Evolutionary conservation across 2,113 vertebrate genomes (phyloP), one percentile per base, ranked within the genome.

Genomic region (Hepsetus odoe): DNA sequence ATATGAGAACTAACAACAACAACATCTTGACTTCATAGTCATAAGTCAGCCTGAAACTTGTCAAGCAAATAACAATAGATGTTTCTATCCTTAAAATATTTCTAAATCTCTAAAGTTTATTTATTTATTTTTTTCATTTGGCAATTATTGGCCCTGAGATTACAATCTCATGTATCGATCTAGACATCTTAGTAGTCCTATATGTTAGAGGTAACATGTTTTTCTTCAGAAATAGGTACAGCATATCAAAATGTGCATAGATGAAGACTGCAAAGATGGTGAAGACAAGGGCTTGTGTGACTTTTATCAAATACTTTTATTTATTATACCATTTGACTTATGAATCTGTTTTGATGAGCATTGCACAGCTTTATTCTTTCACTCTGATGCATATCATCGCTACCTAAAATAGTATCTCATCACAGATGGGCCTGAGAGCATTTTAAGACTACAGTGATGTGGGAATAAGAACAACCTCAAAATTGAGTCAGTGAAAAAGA

Each of bases 1-100:
- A 77, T 30, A 77, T 46, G 38, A 69, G 68, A 69, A 61, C 75
- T 61, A 3, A 59, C 24, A 59, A 20, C 26, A 42, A 42, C 58
- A 64, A 20, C 18, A 33, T 77, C 42, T 55, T 33, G 40, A 44
- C 28, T 32, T 44, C 8, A 61, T 20, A 32, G 49, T 24, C 61
- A 66, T 5, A 77, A 40, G 30, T 18, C 40, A 33, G 24, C 58
- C 7, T 33, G 38, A 24, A 26, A 46, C 12, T 18, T 49, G 13
- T 56, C 20, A 20, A 26, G 5, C 0, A 38, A 38, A 55, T 8
- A 2, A 49, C 5, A 14, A 16, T 5, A 1, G 0, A 0, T 49
- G 46, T 49, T 49, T 49, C 18, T 49, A 20, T 2, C 18, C 18
- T 49, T 6, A 49, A 20, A 49, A 46, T 44, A 16, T 46, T 1